These are phyloP conservation scores for Cliona cf. orientalis DNA, from an alignment of 37 sponge, comb jelly and placozoan genomes.

Conservation along the genomic window DNA sequence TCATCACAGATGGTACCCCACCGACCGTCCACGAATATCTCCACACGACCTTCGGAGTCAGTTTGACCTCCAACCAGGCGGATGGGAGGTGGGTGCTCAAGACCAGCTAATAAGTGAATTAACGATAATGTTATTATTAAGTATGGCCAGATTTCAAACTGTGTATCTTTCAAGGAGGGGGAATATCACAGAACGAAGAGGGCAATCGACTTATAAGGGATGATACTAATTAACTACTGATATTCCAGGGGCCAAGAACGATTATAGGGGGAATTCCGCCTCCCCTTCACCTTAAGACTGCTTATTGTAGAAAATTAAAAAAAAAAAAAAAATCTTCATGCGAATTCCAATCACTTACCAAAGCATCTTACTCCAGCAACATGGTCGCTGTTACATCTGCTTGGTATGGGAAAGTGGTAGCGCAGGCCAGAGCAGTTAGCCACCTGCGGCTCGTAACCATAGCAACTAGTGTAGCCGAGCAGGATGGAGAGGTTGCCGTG, in stretches of 20 bases:
- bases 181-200: no score
- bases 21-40: slow-evolving; percentile 27
- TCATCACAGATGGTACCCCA: slow-evolving; percentile 63
- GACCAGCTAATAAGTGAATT: no score
- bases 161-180: no score
- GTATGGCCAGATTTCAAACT: no score
- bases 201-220: no score
- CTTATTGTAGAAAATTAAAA: no score
- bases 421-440: slow-evolving; percentile 42
- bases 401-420: slow-evolving; percentile 8
- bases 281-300: no score
- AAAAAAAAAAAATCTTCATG: no score
- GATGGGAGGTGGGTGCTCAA: slow-evolving; percentile 12
- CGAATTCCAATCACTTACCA: background rate
- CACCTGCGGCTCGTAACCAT: slow-evolving; percentile 20
- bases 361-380: slow-evolving; percentile 36
- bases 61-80: slow-evolving; percentile 28
- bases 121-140: no score
- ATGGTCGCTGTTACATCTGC: background rate
- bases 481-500: background rate
- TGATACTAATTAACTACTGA: no score
- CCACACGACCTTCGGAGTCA: slow-evolving; percentile 50
- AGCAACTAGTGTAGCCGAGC: slow-evolving; percentile 24
- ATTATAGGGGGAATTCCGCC: no score
- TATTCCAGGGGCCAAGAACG: no score